phyloP scores from a whole-genome alignment of 1,140 invertebrate genomes.

The Drosophila orena region DNA sequence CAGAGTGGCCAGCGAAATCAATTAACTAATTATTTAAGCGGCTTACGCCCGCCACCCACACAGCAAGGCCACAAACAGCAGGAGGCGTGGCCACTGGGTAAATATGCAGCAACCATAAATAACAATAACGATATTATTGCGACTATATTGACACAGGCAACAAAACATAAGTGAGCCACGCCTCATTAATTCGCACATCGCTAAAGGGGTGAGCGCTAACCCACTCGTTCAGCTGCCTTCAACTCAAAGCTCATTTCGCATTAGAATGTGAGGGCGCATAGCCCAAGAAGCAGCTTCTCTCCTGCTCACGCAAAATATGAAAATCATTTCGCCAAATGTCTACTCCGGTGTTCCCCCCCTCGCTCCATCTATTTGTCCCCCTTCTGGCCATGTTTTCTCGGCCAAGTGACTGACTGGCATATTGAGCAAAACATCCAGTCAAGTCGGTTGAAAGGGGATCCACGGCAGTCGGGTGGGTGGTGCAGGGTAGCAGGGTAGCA shows the following conservation, averaged over 20 bases:
- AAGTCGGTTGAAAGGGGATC: constrained; percentile 1
- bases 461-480: constrained; percentile 7
- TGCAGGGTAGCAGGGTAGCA: neutral
- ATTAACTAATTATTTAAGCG: constrained; percentile 77
- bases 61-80: constrained; percentile 30
- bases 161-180: constrained; percentile 66
- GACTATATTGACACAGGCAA: constrained; percentile 41
- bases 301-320: constrained; percentile 60
- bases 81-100: constrained; percentile 25
- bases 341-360: constrained; percentile 1
- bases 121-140: constrained; percentile 52
- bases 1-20: constrained; percentile 46
- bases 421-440: constrained; percentile 63
- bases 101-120: constrained; percentile 43
- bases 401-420: constrained; percentile 77
- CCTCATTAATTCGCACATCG: constrained; percentile 73
- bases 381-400: constrained; percentile 32
- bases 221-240: neutral
- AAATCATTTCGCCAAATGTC: constrained; percentile 73
- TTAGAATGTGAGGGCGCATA: constrained; percentile 51
- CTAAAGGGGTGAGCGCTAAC: neutral
- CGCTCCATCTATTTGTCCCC: neutral
- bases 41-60: constrained; percentile 44
- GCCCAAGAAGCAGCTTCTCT: constrained; percentile 20
- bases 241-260: constrained; percentile 32